A percentile compares a stretch with the other conserved stretches of the same genome.
Evolutionary conservation across 1,140 invertebrate species (phyloP).

Genomic region (Pinna nobilis): DNA sequence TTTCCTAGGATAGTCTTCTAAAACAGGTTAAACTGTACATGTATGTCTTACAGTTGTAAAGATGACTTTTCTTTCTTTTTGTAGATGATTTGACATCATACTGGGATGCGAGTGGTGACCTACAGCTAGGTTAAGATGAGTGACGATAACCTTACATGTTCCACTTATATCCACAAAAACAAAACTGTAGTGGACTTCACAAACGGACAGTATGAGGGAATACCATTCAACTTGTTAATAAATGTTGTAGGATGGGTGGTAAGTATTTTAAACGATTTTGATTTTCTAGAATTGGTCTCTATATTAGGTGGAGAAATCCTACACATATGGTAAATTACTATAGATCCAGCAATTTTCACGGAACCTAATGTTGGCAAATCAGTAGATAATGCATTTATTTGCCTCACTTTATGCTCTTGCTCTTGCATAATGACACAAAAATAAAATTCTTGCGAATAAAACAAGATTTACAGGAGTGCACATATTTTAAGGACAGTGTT

Average conservation of each 20-base stretch:
- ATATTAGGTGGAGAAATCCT: conserved; percentile 10
- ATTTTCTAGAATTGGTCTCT: conserved; percentile 5
- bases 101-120: too few relatives aligned
- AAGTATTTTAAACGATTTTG: conserved; percentile 56
- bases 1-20: too few relatives aligned
- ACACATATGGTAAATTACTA: conserved; percentile 4
- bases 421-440: too few relatives aligned
- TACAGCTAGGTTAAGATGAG: too few relatives aligned
- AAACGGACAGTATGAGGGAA: conserved; percentile 79
- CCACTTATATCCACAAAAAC: conserved; percentile 8
- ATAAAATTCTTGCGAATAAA: too few relatives aligned
- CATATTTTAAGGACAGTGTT: too few relatives aligned
- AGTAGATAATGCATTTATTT: neutral
- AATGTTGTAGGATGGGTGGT: conserved; percentile 88
- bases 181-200: conserved; percentile 24
- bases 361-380: too few relatives aligned
- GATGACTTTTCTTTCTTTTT: too few relatives aligned
- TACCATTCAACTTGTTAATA: conserved; percentile 90
- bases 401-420: neutral
- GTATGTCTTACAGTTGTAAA: too few relatives aligned
- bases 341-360: neutral
- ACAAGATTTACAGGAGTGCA: neutral
- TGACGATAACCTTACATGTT: conserved; percentile 3
- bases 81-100: too few relatives aligned
- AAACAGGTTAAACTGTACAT: too few relatives aligned